Base-by-base conservation (phyloP, 2,797 vertebrate species). In the Tenualosa thibaudeaui region DNA sequence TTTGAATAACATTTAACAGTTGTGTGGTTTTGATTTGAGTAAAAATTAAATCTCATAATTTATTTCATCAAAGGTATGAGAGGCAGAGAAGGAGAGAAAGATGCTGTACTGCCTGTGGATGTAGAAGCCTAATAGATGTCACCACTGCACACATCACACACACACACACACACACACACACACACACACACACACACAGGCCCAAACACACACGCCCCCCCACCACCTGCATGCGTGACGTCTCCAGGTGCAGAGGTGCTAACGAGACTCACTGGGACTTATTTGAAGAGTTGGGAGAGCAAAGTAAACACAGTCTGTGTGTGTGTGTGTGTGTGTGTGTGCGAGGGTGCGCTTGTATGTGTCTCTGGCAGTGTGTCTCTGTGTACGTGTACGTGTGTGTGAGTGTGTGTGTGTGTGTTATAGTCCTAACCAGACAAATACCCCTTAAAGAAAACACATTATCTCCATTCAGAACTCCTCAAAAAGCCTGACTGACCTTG, bases 191-290 rank as follows among this genome's bases (percentile, higher is more conserved):
- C 43, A 81, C n/a, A 54, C 51, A 82, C 81, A n/a, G 31, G 31
- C 46, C 50, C 43, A 8, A 43, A 81, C 81, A 50, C 46, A 37
- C 26, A 31, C n/a, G 31, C 13, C 17, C 51, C 51, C 51, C 31
- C 81, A 56, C 81, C 53, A 54, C 19, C 31, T 12, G 71, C 65
- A 65, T n/a, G 26, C 17, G 17, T n/a, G 24, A 51, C 5, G 12
- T 71, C 46, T 65, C 60, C 24, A 65, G 60, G 60, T 65, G 60
- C 78, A 84, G 84, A 53, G 81, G 85, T 65, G 86, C 86, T 90
- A 90, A 90, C 87, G 84, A 90, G 89, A 89, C 88, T 83, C 88
- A 85, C 83, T 40, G 89, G 87, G 89, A 87, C 86, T 86, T 88
- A 89, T 89, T 89, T 87, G 84, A 65, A 83, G 71, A 83, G 88